Conservation (phyloP, 2,797 vertebrate species). For the Sebastes oblongus region DNA sequence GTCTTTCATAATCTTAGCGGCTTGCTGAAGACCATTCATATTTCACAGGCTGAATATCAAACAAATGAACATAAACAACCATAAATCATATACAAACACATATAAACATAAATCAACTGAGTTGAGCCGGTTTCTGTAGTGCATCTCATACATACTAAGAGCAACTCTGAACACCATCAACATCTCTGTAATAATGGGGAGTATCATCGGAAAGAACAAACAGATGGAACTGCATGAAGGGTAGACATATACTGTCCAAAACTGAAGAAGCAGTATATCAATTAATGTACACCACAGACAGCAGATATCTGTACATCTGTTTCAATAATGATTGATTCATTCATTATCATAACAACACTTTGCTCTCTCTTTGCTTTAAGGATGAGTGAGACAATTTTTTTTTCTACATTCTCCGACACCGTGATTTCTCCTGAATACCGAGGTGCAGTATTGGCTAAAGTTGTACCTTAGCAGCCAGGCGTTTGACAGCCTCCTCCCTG, state of each 20-base stretch:
- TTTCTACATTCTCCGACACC: no score
- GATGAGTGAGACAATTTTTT: not conserved
- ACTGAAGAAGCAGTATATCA: not conserved
- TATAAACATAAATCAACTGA: constrained; percentile 44
- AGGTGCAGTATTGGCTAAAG: not conserved
- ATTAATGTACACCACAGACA: not conserved
- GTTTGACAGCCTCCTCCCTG: constrained; percentile 87
- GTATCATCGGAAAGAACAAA: not conserved
- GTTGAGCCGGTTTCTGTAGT: not conserved
- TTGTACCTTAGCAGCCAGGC: constrained; percentile 91
- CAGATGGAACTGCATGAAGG: not conserved
- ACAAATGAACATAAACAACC: constrained; percentile 45
- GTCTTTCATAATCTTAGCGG: constrained; percentile 37
- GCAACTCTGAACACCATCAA: not conserved
- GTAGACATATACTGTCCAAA: not conserved
- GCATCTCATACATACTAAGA: constrained; percentile 56
- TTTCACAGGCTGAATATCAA: constrained; percentile 29
- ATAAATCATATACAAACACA: constrained; percentile 44
- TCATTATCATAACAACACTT: not conserved
- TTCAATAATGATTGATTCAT: not conserved
- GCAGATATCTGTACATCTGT: not conserved
- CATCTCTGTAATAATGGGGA: not conserved
- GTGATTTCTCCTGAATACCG: not conserved
- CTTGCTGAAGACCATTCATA: constrained; percentile 14
- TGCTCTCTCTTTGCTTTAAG: not conserved